Evolutionary conservation across 2,797 vertebrate species (phyloP), one percentile per base, ranked within the genome.

Genomic region (Cyprinella venusta): DNA sequence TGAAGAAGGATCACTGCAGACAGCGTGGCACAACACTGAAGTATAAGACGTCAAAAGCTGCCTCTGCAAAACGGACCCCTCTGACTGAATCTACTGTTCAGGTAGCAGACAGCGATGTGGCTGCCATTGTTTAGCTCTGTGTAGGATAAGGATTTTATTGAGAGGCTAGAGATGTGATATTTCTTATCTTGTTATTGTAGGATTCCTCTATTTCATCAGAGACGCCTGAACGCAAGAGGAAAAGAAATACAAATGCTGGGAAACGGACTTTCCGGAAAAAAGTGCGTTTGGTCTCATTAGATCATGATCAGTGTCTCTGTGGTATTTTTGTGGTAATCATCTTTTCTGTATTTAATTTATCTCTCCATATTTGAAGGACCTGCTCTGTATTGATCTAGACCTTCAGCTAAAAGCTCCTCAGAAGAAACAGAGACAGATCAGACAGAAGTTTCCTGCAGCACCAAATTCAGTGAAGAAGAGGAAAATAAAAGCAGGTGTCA

Each of bases 401-500:
- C 84, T 83, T 75, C 77, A 81, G 24, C 54, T 78, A 40, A 79
- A 83, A 54, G 83, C 70, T 38, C 69, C 82, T 38, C 86, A 94
- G 90, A 97, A 95, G 95, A 96, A 94, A 88, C 94, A 93, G 93
- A 95, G 95, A 88, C 95, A 91, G 80, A 92, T 95, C 87, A 95
- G 95, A 90, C 94, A 95, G 92, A 95, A 93, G 90, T 91, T 92
- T 71, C 94, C 95, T 85, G 94, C 90, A 89, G 93, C 91, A 90
- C 93, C 91, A 7, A 97, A 96, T 91, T 94, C 94, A 5, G 94
- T 92, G 82, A 94, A 94, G 74, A 93, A 95, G 91, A 95, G 94
- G 88, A 95, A 89, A 86, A 90, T 89, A 48, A 92, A 93, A 81
- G 85, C 88, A 30, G 56, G 87, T 12, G 88, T 92, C 1, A 70